Percentiles rank a stretch among this genome's conserved stretches.
Conservation (phyloP, 2,888 invertebrate genomes). For the Silvanus unidentatus region DNA sequence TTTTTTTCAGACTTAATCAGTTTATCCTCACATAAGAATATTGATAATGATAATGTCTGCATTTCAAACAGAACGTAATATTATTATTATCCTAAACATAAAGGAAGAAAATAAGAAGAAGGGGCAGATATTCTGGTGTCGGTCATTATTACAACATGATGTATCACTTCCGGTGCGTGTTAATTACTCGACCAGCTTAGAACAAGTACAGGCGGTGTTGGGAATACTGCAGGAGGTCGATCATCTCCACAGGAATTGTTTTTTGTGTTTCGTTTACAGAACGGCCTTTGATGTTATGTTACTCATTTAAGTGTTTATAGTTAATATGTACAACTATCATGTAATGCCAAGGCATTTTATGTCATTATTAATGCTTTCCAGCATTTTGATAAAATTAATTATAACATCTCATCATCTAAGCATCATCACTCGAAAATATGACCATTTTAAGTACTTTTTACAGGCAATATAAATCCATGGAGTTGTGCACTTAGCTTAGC, state of each 20-base stretch:
- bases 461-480: too few species aligned
- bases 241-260: conserved; percentile 19
- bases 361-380: conserved; percentile 1
- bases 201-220: conserved; percentile 34
- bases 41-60: too few species aligned
- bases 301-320: conserved; percentile 22
- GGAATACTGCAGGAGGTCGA: conserved; percentile 9
- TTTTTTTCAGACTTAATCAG: too few species aligned
- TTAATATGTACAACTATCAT: conserved; percentile 21
- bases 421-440: too few species aligned
- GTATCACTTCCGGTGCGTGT: conserved; percentile 46
- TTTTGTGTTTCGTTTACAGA: conserved; percentile 16
- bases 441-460: too few species aligned
- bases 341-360: conserved; percentile 11
- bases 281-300: conserved; percentile 23
- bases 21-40: too few species aligned
- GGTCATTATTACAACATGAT: conserved; percentile 47
- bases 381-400: too few species aligned
- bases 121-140: conserved; percentile 41
- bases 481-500: too few species aligned
- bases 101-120: conserved; percentile 20
- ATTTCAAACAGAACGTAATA: background rate
- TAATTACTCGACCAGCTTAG: conserved; percentile 41
- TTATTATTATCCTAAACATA: conserved; percentile 19
- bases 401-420: too few species aligned